Evolutionary conservation across 2,113 vertebrate genomes (phyloP).

Genomic region (human (Homo sapiens)): DNA sequence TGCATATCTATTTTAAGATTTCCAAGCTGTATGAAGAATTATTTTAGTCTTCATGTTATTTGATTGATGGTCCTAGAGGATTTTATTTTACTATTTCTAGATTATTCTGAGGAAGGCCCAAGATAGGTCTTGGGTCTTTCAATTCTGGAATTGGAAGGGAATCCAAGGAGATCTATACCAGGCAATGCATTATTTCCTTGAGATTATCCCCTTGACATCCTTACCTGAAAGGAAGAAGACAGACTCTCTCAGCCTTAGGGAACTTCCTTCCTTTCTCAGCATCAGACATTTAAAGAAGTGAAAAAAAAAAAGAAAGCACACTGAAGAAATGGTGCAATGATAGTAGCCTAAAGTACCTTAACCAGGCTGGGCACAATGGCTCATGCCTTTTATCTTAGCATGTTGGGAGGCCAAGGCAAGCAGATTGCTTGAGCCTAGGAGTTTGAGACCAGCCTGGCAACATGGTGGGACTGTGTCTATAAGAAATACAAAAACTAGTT

Average conservation of each 20-base stretch:
- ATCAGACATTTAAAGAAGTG: neutral
- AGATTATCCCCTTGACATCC: neutral
- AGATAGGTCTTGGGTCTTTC: neutral
- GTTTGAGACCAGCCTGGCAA: too few relatives aligned
- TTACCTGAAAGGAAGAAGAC: neutral
- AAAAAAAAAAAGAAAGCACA: neutral
- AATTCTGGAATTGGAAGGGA: neutral
- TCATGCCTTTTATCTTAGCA: too few relatives aligned
- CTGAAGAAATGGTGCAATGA: neutral
- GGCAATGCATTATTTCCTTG: neutral
- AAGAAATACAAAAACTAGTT: too few relatives aligned
- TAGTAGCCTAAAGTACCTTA: neutral
- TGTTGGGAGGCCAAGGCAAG: too few relatives aligned
- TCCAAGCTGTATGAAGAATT: constrained; percentile 8
- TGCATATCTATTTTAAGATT: neutral
- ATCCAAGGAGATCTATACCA: neutral
- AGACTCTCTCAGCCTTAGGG: neutral
- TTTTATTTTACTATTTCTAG: neutral
- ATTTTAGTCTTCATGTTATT: neutral
- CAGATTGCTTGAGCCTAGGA: too few relatives aligned
- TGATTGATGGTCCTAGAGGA: neutral
- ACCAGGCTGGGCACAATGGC: too few relatives aligned
- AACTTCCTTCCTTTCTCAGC: neutral
- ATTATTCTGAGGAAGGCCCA: constrained; percentile 27
- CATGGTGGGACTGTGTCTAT: too few relatives aligned